Evolutionary conservation across 1,140 invertebrate genomes (phyloP).

Genomic region (Nylanderia fulva): DNA sequence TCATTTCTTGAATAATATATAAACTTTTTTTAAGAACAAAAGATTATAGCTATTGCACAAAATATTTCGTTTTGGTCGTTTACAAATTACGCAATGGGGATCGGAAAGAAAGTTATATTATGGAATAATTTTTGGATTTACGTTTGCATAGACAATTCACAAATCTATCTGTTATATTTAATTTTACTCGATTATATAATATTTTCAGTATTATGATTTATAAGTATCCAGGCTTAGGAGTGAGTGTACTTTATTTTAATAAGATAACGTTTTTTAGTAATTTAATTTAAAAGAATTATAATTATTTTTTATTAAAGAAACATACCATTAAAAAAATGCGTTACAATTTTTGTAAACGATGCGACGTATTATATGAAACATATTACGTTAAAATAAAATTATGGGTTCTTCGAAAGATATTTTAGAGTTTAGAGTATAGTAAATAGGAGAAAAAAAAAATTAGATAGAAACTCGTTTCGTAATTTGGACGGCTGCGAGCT

Average conservation of each 20-base stretch:
- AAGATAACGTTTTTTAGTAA: conserved; percentile 30
- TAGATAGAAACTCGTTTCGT: conserved; percentile 67
- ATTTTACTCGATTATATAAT: conserved; percentile 38
- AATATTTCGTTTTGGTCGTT: conserved; percentile 60
- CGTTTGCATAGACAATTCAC: conserved; percentile 21
- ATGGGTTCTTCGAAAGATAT: conserved; percentile 34
- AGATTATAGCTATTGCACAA: conserved; percentile 39
- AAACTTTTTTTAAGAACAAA: conserved; percentile 36
- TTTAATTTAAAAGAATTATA: conserved; percentile 37
- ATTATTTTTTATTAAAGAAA: conserved; percentile 28
- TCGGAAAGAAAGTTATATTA: conserved; percentile 18
- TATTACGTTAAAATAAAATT: conserved; percentile 32
- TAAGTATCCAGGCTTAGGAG: conserved; percentile 46
- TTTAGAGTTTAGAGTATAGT: conserved; percentile 33
- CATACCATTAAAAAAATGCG: neutral
- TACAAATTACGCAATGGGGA: conserved; percentile 73
- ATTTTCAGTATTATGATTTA: conserved; percentile 46
- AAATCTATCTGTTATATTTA: neutral
- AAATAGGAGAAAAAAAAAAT: conserved; percentile 47
- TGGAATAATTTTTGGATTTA: neutral
- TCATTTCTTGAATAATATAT: conserved; percentile 46
- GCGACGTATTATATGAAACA: conserved; percentile 15
- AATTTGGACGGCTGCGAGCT: conserved; percentile 75
- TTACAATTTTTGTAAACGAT: conserved; percentile 39
- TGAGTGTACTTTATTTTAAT: conserved; percentile 34